Base-by-base conservation (phyloP, 2,888 invertebrate genomes). In the Eulithis testata region DNA sequence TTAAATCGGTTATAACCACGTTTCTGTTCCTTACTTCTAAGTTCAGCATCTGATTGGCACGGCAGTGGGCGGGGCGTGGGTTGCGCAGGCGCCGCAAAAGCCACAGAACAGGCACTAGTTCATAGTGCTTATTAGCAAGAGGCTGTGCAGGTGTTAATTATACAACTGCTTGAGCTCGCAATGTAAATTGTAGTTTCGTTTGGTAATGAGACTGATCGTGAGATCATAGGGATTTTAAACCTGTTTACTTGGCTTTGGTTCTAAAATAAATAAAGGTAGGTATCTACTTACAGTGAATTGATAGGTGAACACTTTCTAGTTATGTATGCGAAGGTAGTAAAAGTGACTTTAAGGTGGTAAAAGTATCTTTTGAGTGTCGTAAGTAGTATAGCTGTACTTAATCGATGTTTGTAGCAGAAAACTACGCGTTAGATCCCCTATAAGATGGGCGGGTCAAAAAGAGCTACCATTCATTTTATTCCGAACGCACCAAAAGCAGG, bases 121-220 rank as follows among this genome's bases (percentile, higher is more conserved):
- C 12, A 9, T 5, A 45, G n/a, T 37, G 54, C 51, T 55, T 60
- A 52, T 65, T 59, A 73, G 72, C 51, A 70, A 77, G 74, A 74
- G 73, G 75, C 73, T 71, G 53, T 53, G 73, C 78, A 85, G 83
- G 85, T 88, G 87, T 74, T 88, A 86, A 88, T 88, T 88, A 78
- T 77, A 65, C 57, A 63, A 64, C 51, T 62, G 59, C 68, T 68
- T 68, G 69, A 69, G 61, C 65, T 60, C 60, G 71, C 63, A 61
- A 43, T 60, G 64, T 55, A 55, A 50, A 50, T 55, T n/a, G 51
- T 40, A 47, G 55, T 51, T 59, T 36, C 21, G 27, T 55, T 45
- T 43, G 51, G 56, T 60, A 60, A 65, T 71, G 63, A 54, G 59
- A 49, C 55, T 77, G 78, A 82, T 58, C 58, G 55, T 56, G 47